phyloP scores from a whole-genome alignment of 2,888 invertebrate species.

The Oxystoma pomonae region DNA sequence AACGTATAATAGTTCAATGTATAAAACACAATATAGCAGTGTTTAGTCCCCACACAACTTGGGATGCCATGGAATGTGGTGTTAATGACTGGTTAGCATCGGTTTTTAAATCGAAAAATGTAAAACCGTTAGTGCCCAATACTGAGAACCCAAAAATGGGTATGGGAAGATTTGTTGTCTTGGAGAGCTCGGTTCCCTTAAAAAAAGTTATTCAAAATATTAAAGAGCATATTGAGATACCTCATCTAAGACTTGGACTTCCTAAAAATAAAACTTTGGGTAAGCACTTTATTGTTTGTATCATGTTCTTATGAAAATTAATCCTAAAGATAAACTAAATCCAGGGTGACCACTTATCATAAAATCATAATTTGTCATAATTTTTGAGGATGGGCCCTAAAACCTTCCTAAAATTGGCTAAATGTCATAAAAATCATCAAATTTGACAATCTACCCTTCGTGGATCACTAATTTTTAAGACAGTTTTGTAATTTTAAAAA shows the following conservation, averaged over 20 bases:
- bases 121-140: slow-evolving; percentile 32
- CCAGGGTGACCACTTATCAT: too few relatives aligned
- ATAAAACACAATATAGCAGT: slow-evolving; percentile 81
- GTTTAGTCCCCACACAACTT: slow-evolving; percentile 90
- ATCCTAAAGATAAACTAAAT: too few relatives aligned
- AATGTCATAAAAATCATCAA: too few relatives aligned
- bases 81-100: slow-evolving; percentile 91
- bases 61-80: slow-evolving; percentile 79
- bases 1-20: slow-evolving; percentile 74
- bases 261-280: slow-evolving; percentile 47
- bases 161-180: slow-evolving; percentile 54
- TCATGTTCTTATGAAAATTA: too few relatives aligned
- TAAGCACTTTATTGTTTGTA: slow-evolving; percentile 19
- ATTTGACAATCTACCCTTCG: too few relatives aligned
- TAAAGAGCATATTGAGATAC: slow-evolving; percentile 65
- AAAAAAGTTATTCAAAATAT: slow-evolving; percentile 60
- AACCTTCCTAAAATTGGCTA: too few relatives aligned
- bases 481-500: too few relatives aligned
- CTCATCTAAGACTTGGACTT: slow-evolving; percentile 69
- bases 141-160: slow-evolving; percentile 49
- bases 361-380: too few relatives aligned
- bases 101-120: slow-evolving; percentile 43
- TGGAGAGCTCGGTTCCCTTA: slow-evolving; percentile 53
- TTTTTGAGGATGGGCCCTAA: too few relatives aligned
- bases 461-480: too few relatives aligned